Base-by-base conservation (phyloP, 2,113 vertebrate genomes). In the Marmota monax region DNA sequence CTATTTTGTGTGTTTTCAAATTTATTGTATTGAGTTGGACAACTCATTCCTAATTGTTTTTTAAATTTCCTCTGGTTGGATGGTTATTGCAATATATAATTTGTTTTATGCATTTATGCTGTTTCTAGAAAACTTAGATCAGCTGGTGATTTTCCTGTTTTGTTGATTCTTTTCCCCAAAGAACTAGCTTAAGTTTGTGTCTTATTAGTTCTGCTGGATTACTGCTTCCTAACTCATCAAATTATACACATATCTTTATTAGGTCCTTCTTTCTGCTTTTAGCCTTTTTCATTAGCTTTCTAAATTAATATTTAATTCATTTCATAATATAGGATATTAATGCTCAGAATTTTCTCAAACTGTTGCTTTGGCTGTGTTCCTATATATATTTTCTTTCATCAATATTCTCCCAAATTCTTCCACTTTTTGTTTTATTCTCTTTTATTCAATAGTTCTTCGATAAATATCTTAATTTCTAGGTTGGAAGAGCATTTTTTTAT, bases 1-100 rank as follows among this genome's bases (percentile, higher is more conserved):
- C 25, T 17, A 45, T 93, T 69, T 91, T 18, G 13, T 32, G 25
- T 9, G 29, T 74, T 87, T 94, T 92, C 16, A 10, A 22, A 78
- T 88, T 76, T 91, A 63, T 76, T 74, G 29, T 56, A 69, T n/a
- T 79, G 58, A 92, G 14, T 90, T 88, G 13, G n/a, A 90, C n/a
- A 70, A 94, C 79, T 92, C 25, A n/a, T 58, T 90, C 76, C 88
- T 88, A 48, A 80, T 53, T 51, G 61, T 78, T 78, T 84, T 48
- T 45, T 27, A 72, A 74, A 80, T 89, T 63, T 63, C 45, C 25
- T 90, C 51, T 56, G 22, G 58, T 37, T 80, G 84, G 18, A 90
- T 95, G 76, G 13, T 84, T 90, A 87, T 58, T 88, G 63, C 29
- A 7, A 82, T 58, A n/a, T 84, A 80, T 88, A 83, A 88, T 88